Conservation (phyloP, 2,888 invertebrate genomes). For the Xestoiulus laeticollis region DNA sequence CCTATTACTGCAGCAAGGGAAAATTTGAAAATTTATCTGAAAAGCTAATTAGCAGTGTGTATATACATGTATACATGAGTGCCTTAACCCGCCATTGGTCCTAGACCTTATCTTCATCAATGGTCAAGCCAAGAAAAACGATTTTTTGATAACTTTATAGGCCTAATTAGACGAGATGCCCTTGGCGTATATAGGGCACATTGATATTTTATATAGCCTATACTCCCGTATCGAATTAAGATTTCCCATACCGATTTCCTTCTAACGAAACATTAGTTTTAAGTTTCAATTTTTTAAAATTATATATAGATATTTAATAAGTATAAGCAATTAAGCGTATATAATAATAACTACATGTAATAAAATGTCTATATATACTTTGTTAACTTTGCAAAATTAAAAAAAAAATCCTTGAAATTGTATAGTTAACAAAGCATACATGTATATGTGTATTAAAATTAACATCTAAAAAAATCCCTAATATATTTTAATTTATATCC, state of each 20-base stretch:
- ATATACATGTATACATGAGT: not conserved
- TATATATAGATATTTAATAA: too few species aligned
- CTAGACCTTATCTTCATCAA: not conserved
- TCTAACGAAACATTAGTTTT: too few species aligned
- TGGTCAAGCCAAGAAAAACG: not conserved
- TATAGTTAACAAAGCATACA: too few species aligned
- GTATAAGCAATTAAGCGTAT: too few species aligned
- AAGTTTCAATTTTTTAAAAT: not conserved
- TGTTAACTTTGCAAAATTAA: too few species aligned
- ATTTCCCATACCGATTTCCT: not conserved
- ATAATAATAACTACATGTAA: too few species aligned
- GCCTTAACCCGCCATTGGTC: not conserved
- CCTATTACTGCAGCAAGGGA: not conserved
- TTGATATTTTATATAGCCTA: too few species aligned
- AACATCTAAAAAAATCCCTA: too few species aligned
- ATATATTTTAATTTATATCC: too few species aligned
- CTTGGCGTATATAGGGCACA: not conserved
- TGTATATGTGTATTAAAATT: too few species aligned
- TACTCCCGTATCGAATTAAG: not conserved
- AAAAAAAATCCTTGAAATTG: too few species aligned
- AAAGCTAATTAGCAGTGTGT: not conserved
- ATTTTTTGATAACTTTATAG: not conserved
- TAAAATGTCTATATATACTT: too few species aligned
- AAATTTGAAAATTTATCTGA: slow-evolving; percentile 8
- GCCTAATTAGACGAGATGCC: not conserved